Evolutionary conservation across 2,888 invertebrate genomes (phyloP), one percentile per base, ranked within the genome.

Genomic region (Napeogenes sylphis): DNA sequence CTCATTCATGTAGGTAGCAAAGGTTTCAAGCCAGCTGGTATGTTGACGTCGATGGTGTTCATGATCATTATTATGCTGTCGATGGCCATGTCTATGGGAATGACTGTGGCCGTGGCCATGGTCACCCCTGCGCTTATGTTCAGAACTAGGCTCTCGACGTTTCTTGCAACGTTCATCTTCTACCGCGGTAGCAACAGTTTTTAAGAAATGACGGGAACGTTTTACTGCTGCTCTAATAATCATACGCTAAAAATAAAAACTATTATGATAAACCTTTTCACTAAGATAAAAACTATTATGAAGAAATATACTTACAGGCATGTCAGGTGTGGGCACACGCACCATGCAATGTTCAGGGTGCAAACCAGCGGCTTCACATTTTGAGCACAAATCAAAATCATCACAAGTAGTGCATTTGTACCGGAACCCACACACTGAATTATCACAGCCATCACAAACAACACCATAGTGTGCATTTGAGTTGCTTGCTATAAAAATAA

Each of bases 341-440:
- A 96, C 84, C 95, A 97, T 95, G 75, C 93, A 92, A 80, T 98
- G 97, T 45, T 95, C 93, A 0, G 92, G 79, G 80, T 98, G 97
- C 57, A 90, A 75, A 33, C 93, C 92, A 5, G 91, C 87, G 0
- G 86, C 80, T 81, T 97, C 96, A 78, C 98, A 98, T 2, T 78
- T 78, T n/a, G 90, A 82, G 80, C 98, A 98, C 59, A 98, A 90
- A 82, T 98, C 98, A 79, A 87, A 98, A 79, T 98, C 94, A 0
- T 91, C 84, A 73, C 98, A 98, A 60, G 93, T 90, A 14, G 95
- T 83, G 77, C 98, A 98, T 83, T 97, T 97, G 91, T 96, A 98
- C 13, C 98, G 94, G 72, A 93, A 94, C 0, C 97, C 97, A n/a
- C 84, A 72, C 4, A 97, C 90, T 0, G 85, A 75, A 0, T 81